Percentiles rank a stretch among this genome's conserved stretches.
phyloP scores from a whole-genome alignment of 2,113 vertebrate genomes.

The Fregetta grallaria region DNA sequence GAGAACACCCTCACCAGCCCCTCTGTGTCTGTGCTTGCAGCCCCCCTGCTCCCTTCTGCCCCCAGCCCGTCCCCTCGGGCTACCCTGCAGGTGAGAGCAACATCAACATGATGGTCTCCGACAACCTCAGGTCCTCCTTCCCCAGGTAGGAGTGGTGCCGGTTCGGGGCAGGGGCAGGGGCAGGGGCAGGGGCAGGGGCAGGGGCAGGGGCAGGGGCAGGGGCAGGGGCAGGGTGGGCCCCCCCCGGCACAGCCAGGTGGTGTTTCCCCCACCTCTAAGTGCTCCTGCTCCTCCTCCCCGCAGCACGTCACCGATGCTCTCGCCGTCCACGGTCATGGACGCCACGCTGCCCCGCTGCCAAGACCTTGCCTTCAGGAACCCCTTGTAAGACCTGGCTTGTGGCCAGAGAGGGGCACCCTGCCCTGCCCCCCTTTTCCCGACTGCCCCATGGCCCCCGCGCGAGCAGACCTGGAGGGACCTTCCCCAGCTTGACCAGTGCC shows the following conservation, averaged over 20 bases:
- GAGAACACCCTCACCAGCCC: neutral
- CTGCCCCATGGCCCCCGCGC: rapidly evolving
- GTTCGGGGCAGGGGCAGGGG: neutral
- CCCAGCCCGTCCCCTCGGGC: neutral
- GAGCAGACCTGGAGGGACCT: rapidly evolving
- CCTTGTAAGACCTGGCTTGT: neutral
- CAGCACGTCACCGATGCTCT: neutral
- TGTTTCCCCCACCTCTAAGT: neutral
- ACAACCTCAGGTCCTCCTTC: neutral
- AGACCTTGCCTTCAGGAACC: neutral
- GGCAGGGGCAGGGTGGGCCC: neutral
- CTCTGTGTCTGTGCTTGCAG: neutral
- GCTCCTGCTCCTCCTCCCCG: neutral
- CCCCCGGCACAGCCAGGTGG: rapidly evolving
- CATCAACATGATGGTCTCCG: neutral
- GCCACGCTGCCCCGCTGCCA: neutral
- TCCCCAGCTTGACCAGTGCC: neutral
- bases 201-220: neutral
- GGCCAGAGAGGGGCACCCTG: neutral
- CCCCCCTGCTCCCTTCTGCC: neutral
- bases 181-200: no score
- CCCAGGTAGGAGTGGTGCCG: neutral
- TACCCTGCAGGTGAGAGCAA: neutral
- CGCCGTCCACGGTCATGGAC: neutral
- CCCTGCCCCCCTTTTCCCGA: rapidly evolving